phyloP scores from a whole-genome alignment of 2,113 vertebrate species.

The Poicephalus gulielmi region DNA sequence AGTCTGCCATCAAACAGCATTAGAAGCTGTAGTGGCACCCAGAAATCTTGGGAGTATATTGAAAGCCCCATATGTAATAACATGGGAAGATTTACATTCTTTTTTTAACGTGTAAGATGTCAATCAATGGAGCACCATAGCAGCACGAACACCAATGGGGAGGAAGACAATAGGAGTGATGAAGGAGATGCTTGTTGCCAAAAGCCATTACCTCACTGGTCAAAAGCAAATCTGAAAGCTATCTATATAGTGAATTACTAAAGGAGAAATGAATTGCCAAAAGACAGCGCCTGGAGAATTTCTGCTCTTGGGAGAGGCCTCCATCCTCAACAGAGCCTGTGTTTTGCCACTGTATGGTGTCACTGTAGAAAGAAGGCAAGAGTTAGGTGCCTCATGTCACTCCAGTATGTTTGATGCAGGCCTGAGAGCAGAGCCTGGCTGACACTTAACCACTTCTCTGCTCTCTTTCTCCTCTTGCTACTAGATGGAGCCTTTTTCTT shows the following conservation, averaged over 20 bases:
- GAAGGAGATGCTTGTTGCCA: background rate
- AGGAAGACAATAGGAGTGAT: background rate
- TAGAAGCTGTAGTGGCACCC: background rate
- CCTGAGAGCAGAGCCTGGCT: background rate
- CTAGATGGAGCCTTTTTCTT: background rate
- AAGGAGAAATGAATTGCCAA: background rate
- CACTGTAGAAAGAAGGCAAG: background rate
- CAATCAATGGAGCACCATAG: background rate
- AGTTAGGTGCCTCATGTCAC: background rate
- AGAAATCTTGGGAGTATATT: background rate
- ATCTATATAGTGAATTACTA: background rate
- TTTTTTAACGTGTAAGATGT: background rate
- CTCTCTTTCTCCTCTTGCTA: background rate
- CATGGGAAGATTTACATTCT: background rate
- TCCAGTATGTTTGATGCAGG: background rate
- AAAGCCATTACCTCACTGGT: background rate
- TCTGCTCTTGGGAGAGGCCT: background rate
- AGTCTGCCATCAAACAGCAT: background rate
- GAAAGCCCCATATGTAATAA: background rate
- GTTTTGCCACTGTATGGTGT: background rate
- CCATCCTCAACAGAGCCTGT: background rate
- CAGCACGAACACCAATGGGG: background rate
- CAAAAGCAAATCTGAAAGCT: background rate
- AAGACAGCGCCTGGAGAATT: background rate
- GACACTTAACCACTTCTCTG: background rate